Percentiles rank a stretch among this genome's conserved stretches.
Evolutionary conservation across 1,140 invertebrate species (phyloP).

Genomic region (Trissolcus basalis): DNA sequence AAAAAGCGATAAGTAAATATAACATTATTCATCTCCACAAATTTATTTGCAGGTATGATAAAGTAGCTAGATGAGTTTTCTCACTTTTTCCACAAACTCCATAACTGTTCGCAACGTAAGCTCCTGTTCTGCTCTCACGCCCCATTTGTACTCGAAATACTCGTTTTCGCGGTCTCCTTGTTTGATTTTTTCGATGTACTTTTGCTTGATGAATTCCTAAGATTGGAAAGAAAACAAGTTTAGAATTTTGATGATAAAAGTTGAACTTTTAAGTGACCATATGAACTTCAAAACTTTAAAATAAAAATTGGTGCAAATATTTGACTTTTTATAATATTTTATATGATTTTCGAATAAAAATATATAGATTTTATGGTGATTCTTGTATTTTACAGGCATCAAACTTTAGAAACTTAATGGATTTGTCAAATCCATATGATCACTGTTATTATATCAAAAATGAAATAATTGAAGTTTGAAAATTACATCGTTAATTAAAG

Average conservation of each 20-base stretch:
- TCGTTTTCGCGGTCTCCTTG: conserved; percentile 15
- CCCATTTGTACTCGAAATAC: conserved; percentile 60
- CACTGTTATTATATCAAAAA: no score
- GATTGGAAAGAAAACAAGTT: no score
- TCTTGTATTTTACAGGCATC: no score
- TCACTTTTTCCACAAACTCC: conserved; percentile 63
- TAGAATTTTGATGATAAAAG: no score
- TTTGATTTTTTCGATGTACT: conserved; percentile 51
- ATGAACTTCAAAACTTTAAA: no score
- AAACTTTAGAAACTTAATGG: no score
- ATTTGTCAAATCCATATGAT: no score
- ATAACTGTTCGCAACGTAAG: conserved; percentile 52
- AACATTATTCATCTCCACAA: neutral
- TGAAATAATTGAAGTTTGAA: conserved; percentile 12
- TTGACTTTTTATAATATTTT: no score
- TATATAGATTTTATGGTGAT: no score
- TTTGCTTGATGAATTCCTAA: conserved; percentile 66
- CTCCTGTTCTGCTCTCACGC: conserved; percentile 60
- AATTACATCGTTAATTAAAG: conserved; percentile 58
- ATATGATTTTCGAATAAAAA: no score
- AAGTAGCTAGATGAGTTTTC: neutral
- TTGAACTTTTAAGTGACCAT: no score
- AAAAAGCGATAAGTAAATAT: neutral
- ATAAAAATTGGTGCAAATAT: no score
- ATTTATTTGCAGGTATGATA: neutral